Evolutionary conservation across 2,113 vertebrate species (phyloP).

Genomic region (rat (Rattus norvegicus)): GRCr8 NC_086030.1:36185501-36186000

Average conservation of each 20-base stretch:
- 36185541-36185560: not conserved
- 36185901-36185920: not conserved
- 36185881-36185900: not conserved
- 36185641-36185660: not conserved
- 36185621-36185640: not conserved
- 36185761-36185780: not conserved
- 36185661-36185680: not conserved
- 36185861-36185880: not conserved
- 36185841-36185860: not conserved
- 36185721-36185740: not conserved
- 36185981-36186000: not conserved
- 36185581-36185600: not conserved
- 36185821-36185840: not conserved
- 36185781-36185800: no score
- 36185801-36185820: not conserved
- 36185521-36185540: no score
- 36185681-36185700: no score
- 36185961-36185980: not conserved
- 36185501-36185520: not conserved
- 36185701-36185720: not conserved
- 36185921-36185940: not conserved
- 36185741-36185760: not conserved
- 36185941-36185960: no score
- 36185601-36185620: not conserved
- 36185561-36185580: not conserved